Evolutionary conservation across 2,113 vertebrate genomes (phyloP), one percentile per base, ranked within the genome.

Genomic region (Epinephelus fuscoguttatus): DNA sequence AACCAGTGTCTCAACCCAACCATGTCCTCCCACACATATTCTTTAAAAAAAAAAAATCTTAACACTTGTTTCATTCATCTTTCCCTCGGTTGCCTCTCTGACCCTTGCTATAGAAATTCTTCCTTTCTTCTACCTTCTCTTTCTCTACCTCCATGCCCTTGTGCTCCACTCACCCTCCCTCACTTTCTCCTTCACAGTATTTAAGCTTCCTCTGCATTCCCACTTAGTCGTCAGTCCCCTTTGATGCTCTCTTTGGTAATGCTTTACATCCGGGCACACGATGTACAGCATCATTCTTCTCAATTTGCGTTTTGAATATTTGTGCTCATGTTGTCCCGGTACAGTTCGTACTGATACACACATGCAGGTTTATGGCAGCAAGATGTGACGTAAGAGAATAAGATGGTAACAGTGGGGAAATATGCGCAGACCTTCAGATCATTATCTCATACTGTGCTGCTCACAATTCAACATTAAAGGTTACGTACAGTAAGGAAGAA

Each of bases 151-250:
- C 9, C 0, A 12, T 72, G 5, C 63, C 62, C 27, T 55, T 61
- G 25, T 82, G 49, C 66, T 49, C 40, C 59, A 56, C 25, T 56
- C 71, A 57, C n/a, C 23, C 33, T 57, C 49, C 45, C 13, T 25
- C 62, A 27, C 59, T 67, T 30, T 76, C 25, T 69, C 64, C 62
- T 73, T 82, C 21, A 53, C 55, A 47, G 67, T 71, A 49, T 87
- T 89, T 77, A 87, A 79, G 73, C 62, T 79, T 75, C 70, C 64
- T 78, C 30, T 70, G 52, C 74, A 71, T 87, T 91, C 78, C 60
- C 68, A 47, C 52, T 66, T 59, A 73, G 73, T 59, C 71, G 59
- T 78, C 40, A 21, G 47, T 60, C 62, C 17, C 74, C 80, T 88
- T 90, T 84, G 73, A 91, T 80, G 72, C 66, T 50, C 63, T 66